Evolutionary conservation across 1,140 invertebrate genomes (phyloP), one percentile per base, ranked within the genome.

Genomic region (Eciton burchellii): DNA sequence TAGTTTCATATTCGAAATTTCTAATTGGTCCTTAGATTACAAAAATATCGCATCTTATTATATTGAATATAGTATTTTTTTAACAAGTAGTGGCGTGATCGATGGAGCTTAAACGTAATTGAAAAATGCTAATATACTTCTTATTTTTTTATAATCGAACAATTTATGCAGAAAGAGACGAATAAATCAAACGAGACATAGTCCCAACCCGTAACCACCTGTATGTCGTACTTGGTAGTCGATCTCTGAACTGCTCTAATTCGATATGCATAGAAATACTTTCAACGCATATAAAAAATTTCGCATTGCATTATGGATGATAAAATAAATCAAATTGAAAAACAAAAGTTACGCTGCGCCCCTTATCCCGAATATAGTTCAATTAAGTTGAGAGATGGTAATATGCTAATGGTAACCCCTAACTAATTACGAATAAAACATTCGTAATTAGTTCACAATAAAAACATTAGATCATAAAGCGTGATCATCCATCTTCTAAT

Each of bases 121-220:
- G 74, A 83, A 72, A 66, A 73, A 83, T 83, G 72, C 83, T 71
- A 62, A 77, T 70, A 81, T 79, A 79, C 35, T 79, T 84, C 49
- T 84, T 84, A 84, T 86, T 79, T 86, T 85, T 86, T 87, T 85
- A 87, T 87, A 87, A 76, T 49, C 29, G 19, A 85, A 87, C 85
- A 76, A 87, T 84, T 87, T 87, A 87, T 76, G 81, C 70, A 35
- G 49, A 63, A 29, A 19, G 59, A 62, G 59, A 76, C 3, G 66
- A 43, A 16, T 21, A 54, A 82, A 79, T 79, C 49, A 68, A 79
- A 79, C 47, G 21, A 68, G 21, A 41, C 60, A 16, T 54, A 77
- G 6, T 35, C 45, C 9, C 65, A 12, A 8, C 6, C 54, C 62
- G 11, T 21, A 6, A 6, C 2, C 35, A 6, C n/a, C 29, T 12